Conservation (phyloP, 23 tunicate species). For the Trididemnum clinides region DNA sequence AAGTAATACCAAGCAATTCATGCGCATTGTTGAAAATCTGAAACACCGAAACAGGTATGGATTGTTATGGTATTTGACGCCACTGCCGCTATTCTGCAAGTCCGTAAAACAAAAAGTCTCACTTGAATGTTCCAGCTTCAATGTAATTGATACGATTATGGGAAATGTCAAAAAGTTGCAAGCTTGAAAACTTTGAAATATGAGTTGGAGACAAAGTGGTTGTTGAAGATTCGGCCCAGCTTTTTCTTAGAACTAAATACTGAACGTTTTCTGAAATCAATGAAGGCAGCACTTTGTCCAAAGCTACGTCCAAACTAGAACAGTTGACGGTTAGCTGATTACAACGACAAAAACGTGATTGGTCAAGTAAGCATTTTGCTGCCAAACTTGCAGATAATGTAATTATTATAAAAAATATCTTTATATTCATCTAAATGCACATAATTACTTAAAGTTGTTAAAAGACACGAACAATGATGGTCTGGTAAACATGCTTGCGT, state of each 20-base stretch:
- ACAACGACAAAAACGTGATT: background rate
- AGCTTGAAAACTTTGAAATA: background rate
- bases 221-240: background rate
- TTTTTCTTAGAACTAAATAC: background rate
- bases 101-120: background rate
- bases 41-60: too few species aligned
- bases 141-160: background rate
- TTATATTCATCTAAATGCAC: too few species aligned
- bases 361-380: background rate
- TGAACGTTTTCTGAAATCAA: background rate
- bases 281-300: background rate
- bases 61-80: too few species aligned
- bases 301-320: background rate
- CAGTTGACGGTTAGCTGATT: background rate
- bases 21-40: too few species aligned
- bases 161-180: background rate
- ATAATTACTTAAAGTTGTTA: too few species aligned
- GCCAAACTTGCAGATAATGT: background rate
- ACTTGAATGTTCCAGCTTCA: background rate
- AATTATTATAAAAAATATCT: background rate
- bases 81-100: too few species aligned
- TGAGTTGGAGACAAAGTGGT: background rate
- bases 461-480: too few species aligned
- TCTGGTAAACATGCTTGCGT: too few species aligned
- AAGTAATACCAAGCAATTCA: too few species aligned